Evolutionary conservation across 2,113 vertebrate genomes (phyloP), one percentile per base, ranked within the genome.

Genomic region (Percopsis transmontana): DNA sequence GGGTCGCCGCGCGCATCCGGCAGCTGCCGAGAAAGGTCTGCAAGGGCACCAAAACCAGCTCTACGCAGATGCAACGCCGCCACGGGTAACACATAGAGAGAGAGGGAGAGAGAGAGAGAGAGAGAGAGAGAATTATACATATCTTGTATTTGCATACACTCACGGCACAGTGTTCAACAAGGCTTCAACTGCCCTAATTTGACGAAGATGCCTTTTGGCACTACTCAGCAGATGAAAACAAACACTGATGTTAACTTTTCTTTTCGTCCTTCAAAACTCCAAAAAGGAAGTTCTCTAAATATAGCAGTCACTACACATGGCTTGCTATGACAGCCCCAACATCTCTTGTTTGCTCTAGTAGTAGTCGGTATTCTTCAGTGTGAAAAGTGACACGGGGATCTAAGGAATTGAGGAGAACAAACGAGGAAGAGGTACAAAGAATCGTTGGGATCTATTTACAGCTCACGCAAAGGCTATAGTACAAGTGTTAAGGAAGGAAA

Each of bases 201-300:
- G 58, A 76, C 23, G 57, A 61, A 70, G 58, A 74, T 69, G 58
- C 39, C 58, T 76, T 74, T 45, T 68, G 68, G 62, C 83, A 33
- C 39, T 33, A 11, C 23, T 71, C 65, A 70, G 60, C 18, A 68
- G 40, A 75, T 50, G 66, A 76, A 54, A 67, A 70, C 68, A 64
- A 52, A 65, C 66, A 56, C 68, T 38, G 39, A 67, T 66, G 73
- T 62, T 77, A 82, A 83, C 12, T 76, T 73, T 79, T 56, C 70
- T 73, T 75, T 85, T 65, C 77, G 73, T 64, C 69, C 79, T 84
- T 87, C 68, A 74, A 79, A 81, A 82, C 68, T 76, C 57, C 75
- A 33, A 33, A 62, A 80, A 77, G 55, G 42, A 76, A 57, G 45
- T 41, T 64, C 5, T 70, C 84, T 87, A 86, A 88, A 88, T 81